Evolutionary conservation across 2,888 invertebrate species (phyloP).

Genomic region (Epinotia brunnichana): DNA sequence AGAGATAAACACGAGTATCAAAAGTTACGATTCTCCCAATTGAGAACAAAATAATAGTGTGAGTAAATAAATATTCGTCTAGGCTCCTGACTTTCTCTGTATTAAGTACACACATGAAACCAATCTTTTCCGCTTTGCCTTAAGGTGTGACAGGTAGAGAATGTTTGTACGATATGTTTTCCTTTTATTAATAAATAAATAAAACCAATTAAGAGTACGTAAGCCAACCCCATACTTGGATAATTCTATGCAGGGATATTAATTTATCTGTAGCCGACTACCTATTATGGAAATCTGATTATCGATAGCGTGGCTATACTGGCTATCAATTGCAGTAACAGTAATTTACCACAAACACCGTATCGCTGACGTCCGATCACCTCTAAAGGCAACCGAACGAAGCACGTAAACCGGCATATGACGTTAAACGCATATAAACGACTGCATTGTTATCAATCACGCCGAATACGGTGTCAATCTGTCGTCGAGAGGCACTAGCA

Average conservation of each 20-base stretch:
- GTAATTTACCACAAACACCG: background rate
- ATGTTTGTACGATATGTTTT: no score
- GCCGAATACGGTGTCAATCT: conserved; percentile 2
- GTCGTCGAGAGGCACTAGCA: background rate
- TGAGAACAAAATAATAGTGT: no score
- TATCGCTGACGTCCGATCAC: background rate
- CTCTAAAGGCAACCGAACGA: background rate
- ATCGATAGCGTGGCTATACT: background rate
- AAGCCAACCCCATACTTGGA: no score
- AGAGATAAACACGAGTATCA: no score
- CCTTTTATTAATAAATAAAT: background rate
- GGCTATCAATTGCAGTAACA: background rate
- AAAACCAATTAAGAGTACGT: no score
- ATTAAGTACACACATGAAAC: no score
- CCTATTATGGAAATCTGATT: background rate
- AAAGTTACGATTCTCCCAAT: no score
- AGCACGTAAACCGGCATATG: background rate
- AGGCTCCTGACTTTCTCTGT: no score
- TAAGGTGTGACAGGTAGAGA: no score
- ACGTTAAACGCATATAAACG: conserved; percentile 3
- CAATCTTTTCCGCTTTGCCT: no score
- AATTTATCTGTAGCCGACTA: background rate
- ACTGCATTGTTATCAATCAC: conserved; percentile 15
- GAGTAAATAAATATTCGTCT: no score
- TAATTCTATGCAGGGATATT: background rate